These are phyloP conservation scores for Uropsilus gracilis DNA, from an alignment of 2,113 vertebrate species.

Conservation along the genomic window DNA sequence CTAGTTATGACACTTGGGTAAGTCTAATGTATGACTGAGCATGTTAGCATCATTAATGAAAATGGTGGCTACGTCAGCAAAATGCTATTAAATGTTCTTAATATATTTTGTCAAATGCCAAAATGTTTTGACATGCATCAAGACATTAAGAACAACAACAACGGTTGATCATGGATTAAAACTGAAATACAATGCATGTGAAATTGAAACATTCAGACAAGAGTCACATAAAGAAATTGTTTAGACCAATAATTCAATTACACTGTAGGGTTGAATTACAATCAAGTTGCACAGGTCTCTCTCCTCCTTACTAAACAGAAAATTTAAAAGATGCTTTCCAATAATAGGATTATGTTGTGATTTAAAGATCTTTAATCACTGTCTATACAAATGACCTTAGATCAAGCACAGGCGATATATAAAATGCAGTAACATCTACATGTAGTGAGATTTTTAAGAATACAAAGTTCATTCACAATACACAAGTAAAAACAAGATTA, in stretches of 20 bases:
- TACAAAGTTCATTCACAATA: constrained; percentile 72
- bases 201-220: not conserved
- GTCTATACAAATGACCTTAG: constrained; percentile 63
- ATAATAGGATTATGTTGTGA: constrained; percentile 8
- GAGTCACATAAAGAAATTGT: not conserved
- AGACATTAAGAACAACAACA: not conserved
- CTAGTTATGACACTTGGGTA: not conserved
- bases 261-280: not conserved
- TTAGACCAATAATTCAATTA: not conserved
- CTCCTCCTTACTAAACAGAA: constrained; percentile 35
- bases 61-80: not conserved
- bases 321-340: constrained; percentile 54
- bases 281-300: not conserved
- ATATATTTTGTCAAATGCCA: constrained; percentile 18
- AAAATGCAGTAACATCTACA: constrained; percentile 47
- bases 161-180: not conserved
- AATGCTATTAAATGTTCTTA: not conserved
- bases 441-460: constrained; percentile 48
- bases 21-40: not conserved
- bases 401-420: constrained; percentile 67
- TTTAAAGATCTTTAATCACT: constrained; percentile 70
- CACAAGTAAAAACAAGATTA: constrained; percentile 62
- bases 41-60: not conserved
- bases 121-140: constrained; percentile 11
- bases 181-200: not conserved